phyloP scores from a whole-genome alignment of 2,888 invertebrate species.

The Achlya flavicornis region DNA sequence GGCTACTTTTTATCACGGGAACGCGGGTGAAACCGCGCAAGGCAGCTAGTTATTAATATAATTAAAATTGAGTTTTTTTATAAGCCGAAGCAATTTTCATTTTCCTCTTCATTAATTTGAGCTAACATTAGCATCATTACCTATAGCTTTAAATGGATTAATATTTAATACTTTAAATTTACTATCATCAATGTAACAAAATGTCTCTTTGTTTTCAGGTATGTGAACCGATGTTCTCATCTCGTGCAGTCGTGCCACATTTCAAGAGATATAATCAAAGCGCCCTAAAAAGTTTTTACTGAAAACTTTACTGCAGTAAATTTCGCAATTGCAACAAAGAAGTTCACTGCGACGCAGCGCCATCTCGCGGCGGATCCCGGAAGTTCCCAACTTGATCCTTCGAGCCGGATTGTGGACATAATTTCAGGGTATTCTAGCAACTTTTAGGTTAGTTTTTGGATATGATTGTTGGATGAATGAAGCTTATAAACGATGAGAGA shows the following conservation, averaged over 20 bases:
- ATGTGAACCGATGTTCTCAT: slow-evolving; percentile 24
- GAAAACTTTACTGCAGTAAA: slow-evolving; percentile 43
- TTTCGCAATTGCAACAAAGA: slow-evolving; percentile 57
- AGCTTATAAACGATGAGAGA: not conserved
- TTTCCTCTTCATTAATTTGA: no score
- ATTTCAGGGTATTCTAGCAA: slow-evolving; percentile 17
- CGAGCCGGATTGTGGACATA: slow-evolving; percentile 34
- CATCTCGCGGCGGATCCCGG: slow-evolving; percentile 44
- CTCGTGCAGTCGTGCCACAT: not conserved
- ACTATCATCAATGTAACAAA: slow-evolving; percentile 22
- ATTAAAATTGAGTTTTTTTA: no score
- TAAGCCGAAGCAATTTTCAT: no score
- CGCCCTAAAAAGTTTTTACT: slow-evolving; percentile 23
- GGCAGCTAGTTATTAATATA: no score
- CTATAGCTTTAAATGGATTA: no score
- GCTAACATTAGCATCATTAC: not conserved
- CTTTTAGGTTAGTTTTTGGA: slow-evolving; percentile 24
- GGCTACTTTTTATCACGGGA: no score
- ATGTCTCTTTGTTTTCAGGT: slow-evolving; percentile 32
- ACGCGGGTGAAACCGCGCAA: no score
- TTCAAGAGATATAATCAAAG: slow-evolving; percentile 40
- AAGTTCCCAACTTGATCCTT: slow-evolving; percentile 51
- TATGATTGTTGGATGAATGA: slow-evolving; percentile 1
- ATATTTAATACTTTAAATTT: slow-evolving; percentile 10
- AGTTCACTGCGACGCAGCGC: slow-evolving; percentile 37